phyloP scores from a whole-genome alignment of 2,113 vertebrate species.

The Scatophagus argus region DNA sequence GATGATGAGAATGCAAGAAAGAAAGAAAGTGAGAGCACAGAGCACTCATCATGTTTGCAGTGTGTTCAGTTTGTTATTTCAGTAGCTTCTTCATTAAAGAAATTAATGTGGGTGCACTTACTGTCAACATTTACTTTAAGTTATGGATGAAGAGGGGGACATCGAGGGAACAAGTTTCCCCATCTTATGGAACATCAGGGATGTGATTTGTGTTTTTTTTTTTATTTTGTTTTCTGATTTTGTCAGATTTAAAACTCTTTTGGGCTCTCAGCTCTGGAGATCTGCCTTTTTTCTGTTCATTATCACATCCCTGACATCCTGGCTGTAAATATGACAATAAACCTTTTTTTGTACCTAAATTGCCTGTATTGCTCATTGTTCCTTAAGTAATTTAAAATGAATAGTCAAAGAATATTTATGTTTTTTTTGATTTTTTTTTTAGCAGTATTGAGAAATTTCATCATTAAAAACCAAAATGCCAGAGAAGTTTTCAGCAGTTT shows the following conservation, averaged over 20 bases:
- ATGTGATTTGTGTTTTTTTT: slow-evolving; percentile 26
- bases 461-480: background rate
- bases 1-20: slow-evolving; percentile 9
- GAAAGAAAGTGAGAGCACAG: slow-evolving; percentile 20
- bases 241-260: slow-evolving; percentile 33
- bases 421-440: too few relatives aligned
- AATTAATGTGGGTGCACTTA: slow-evolving; percentile 17
- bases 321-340: slow-evolving; percentile 81
- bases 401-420: background rate
- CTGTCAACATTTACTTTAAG: slow-evolving; percentile 22
- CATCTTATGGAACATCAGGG: slow-evolving; percentile 19
- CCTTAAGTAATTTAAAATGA: background rate
- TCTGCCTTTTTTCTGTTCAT: slow-evolving; percentile 54
- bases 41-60: too few relatives aligned
- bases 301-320: slow-evolving; percentile 47
- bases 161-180: background rate
- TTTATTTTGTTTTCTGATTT: slow-evolving; percentile 12
- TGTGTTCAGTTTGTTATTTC: background rate
- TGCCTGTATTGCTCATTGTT: slow-evolving; percentile 6
- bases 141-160: slow-evolving; percentile 25
- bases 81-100: slow-evolving; percentile 27
- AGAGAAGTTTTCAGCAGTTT: slow-evolving; percentile 26
- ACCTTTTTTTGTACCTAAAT: slow-evolving; percentile 65
- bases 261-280: slow-evolving; percentile 18
- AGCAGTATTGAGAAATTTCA: background rate